Conservation (phyloP, 2,888 invertebrate species). For the Marasmarcha lunaedactyla region DNA sequence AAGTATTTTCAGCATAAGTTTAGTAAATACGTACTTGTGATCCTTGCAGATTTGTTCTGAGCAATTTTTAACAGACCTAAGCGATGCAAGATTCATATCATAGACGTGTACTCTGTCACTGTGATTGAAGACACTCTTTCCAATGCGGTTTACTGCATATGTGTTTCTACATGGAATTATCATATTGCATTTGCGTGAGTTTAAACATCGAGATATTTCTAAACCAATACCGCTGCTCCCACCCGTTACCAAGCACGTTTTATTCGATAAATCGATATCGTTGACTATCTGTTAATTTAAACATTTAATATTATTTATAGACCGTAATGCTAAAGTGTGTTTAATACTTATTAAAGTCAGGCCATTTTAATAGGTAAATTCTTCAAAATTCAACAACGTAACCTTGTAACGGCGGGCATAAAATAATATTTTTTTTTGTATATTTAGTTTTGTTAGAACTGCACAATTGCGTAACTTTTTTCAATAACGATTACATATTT, state of each 20-base stretch:
- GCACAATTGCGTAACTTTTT: no score
- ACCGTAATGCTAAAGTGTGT: no score
- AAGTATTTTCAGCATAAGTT: no score
- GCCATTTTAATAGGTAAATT: no score
- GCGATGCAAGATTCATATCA: constrained; percentile 44
- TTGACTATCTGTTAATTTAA: constrained; percentile 75
- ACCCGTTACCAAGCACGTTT: constrained; percentile 91
- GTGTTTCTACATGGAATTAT: constrained; percentile 87
- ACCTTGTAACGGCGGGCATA: no score
- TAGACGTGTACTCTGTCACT: constrained; percentile 28
- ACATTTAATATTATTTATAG: no score
- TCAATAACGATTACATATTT: no score
- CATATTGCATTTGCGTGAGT: constrained; percentile 84
- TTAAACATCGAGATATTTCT: constrained; percentile 87
- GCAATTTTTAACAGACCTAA: constrained; percentile 43
- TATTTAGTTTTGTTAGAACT: no score
- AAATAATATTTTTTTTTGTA: no score
- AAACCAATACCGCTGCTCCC: constrained; percentile 94
- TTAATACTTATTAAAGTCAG: no score
- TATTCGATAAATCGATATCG: constrained; percentile 84
- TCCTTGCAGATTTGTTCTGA: constrained; percentile 29
- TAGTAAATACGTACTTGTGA: constrained; percentile 32
- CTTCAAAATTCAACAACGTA: no score
- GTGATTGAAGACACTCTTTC: constrained; percentile 27
- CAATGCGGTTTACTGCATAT: constrained; percentile 64